A percentile compares a stretch with the other conserved stretches of the same genome.
Evolutionary conservation across 2,797 vertebrate genomes (phyloP).

Genomic region (Pteronotus mesoamericanus): DNA sequence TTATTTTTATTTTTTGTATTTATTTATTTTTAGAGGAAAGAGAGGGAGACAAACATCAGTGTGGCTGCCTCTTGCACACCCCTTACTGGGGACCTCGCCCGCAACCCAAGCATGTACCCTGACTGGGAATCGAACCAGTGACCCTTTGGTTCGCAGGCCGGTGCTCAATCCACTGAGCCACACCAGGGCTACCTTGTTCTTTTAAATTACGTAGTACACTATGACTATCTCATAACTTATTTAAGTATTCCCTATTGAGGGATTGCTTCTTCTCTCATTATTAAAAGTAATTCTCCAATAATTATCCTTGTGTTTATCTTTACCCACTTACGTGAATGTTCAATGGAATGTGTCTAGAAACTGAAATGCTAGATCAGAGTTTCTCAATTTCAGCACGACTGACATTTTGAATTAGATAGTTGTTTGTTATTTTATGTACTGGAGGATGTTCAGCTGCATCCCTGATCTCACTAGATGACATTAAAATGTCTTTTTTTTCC

Average conservation of each 20-base stretch:
- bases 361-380: neutral
- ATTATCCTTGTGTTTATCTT: neutral
- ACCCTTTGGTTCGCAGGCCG: too few species aligned
- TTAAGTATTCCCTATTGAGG: neutral
- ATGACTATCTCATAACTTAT: neutral
- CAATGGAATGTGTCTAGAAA: neutral
- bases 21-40: too few species aligned
- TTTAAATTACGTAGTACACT: neutral
- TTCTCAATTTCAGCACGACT: neutral
- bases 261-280: neutral
- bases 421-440: neutral
- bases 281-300: neutral
- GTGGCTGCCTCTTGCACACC: too few species aligned
- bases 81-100: too few species aligned
- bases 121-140: too few species aligned
- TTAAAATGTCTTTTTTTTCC: neutral
- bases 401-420: neutral
- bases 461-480: neutral
- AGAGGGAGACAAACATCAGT: too few species aligned
- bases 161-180: too few species aligned
- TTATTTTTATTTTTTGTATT: too few species aligned
- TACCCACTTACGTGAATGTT: neutral
- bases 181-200: neutral
- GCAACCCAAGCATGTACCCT: too few species aligned
- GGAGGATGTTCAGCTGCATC: neutral